Evolutionary conservation across 1,140 invertebrate genomes (phyloP).

Genomic region (Monochamus saltuarius): DNA sequence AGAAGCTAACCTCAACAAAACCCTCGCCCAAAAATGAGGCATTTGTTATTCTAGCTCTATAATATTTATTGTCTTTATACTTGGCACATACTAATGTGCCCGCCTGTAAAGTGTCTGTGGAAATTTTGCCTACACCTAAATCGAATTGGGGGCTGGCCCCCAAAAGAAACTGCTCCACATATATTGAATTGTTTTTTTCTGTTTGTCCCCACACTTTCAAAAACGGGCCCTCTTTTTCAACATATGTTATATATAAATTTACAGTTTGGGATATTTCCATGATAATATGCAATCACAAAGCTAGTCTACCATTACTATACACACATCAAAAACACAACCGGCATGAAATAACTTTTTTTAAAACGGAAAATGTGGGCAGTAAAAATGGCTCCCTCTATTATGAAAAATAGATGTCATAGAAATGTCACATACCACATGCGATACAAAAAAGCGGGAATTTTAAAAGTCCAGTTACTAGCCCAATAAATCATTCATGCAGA

Average conservation of each 20-base stretch:
- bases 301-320: not conserved
- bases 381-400: no score
- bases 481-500: no score
- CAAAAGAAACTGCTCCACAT: constrained; percentile 58
- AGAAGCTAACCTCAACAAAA: constrained; percentile 62
- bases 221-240: constrained; percentile 64
- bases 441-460: no score
- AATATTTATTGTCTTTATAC: constrained; percentile 65
- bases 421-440: no score
- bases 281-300: not conserved
- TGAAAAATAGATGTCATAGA: no score
- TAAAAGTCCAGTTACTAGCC: no score
- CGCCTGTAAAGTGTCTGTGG: constrained; percentile 50
- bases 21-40: constrained; percentile 52
- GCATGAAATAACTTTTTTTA: no score
- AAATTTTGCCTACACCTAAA: constrained; percentile 50
- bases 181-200: constrained; percentile 58
- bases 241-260: constrained; percentile 58
- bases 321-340: not conserved
- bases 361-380: no score
- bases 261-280: constrained; percentile 22
- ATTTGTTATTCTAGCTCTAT: constrained; percentile 60
- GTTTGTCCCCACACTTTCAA: constrained; percentile 66
- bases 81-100: constrained; percentile 64
- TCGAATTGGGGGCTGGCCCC: constrained; percentile 53